Base-by-base conservation (phyloP, 2,113 vertebrate genomes). In the Gallinago media region DNA sequence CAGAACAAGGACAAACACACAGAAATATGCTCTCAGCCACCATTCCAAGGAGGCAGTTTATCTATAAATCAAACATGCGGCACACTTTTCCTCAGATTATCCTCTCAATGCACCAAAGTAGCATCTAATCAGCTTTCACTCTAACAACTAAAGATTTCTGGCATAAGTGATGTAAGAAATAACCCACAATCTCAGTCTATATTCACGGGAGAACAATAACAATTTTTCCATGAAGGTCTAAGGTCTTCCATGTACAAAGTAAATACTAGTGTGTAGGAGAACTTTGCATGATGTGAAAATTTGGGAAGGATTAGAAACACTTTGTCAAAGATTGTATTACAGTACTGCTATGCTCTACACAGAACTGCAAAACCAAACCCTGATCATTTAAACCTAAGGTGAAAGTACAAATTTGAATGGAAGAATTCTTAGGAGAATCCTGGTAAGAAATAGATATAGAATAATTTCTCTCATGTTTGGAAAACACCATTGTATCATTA, bases 101-200 rank as follows among this genome's bases (percentile, higher is more conserved):
- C 76, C 63, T 58, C 88, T 46, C 34, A 83, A 92, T 88, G 68
- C 47, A 86, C 71, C 79, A 78, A 89, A 83, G 86, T 44, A 66
- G 49, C 46, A 74, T 77, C 67, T 94, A 83, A 96, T 71, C 92
- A 94, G 83, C 73, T 84, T 89, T 81, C 52, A 89, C 34, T 55
- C 56, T 58, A 74, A 81, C n/a, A 82, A 93, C 68, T n/a, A 62
- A 25, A 81, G 93, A 89, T 89, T 61, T 92, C 70, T 73, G 76
- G 67, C 59, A 29, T 7, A 92, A 91, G n/a, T 21, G 58, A 61
- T 77, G 58, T 32, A 96, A 73, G 62, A 92, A 85, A 93, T 29
- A 84, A 81, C 59, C 26, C 59, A 72, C 44, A 55, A 5, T 49
- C 76, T 94, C 77, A 59, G 8, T 89, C 76, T 59, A 56, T 32